Evolutionary conservation across 2,113 vertebrate species (phyloP).

Genomic region (Otis tarda): DNA sequence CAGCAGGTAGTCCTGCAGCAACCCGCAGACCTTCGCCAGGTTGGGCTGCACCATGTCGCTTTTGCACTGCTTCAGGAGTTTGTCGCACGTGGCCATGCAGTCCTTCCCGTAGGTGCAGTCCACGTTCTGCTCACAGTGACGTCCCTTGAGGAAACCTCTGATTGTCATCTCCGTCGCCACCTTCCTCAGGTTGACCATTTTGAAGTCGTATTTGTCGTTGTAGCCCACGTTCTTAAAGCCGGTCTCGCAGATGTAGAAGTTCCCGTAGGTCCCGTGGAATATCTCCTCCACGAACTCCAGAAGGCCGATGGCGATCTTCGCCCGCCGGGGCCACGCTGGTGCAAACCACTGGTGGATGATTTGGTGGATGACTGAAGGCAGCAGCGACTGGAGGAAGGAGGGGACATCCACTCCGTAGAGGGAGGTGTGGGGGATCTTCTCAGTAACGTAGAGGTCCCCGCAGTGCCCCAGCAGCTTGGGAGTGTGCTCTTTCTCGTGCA

Average conservation of each 20-base stretch:
- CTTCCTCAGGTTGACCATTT: conserved; percentile 88
- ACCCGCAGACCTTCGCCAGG: conserved; percentile 90
- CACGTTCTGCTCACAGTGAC: conserved; percentile 85
- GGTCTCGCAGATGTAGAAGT: conserved; percentile 92
- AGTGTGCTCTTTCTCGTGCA: conserved; percentile 90
- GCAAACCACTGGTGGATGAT: conserved; percentile 91
- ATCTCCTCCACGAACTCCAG: conserved; percentile 97
- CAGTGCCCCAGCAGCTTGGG: conserved; percentile 90
- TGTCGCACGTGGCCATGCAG: conserved; percentile 90
- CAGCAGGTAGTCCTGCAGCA: conserved; percentile 90
- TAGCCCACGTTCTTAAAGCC: conserved; percentile 87
- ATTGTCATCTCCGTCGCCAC: conserved; percentile 87
- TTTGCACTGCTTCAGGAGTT: conserved; percentile 91
- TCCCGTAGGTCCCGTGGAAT: conserved; percentile 92
- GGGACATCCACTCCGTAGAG: conserved; percentile 84
- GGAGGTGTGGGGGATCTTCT: conserved; percentile 82
- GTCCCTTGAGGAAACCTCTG: conserved; percentile 85
- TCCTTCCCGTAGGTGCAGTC: conserved; percentile 93
- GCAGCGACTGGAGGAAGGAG: conserved; percentile 77
- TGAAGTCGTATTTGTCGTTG: conserved; percentile 90
- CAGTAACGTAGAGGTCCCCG: conserved; percentile 91
- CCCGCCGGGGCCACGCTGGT: conserved; percentile 90
- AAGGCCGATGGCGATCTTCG: conserved; percentile 90
- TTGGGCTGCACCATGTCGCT: conserved; percentile 91
- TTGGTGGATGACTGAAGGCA: conserved; percentile 79